These are phyloP conservation scores for Hemithea aestivaria DNA, from an alignment of 2,888 invertebrate species.

Conservation along the genomic window DNA sequence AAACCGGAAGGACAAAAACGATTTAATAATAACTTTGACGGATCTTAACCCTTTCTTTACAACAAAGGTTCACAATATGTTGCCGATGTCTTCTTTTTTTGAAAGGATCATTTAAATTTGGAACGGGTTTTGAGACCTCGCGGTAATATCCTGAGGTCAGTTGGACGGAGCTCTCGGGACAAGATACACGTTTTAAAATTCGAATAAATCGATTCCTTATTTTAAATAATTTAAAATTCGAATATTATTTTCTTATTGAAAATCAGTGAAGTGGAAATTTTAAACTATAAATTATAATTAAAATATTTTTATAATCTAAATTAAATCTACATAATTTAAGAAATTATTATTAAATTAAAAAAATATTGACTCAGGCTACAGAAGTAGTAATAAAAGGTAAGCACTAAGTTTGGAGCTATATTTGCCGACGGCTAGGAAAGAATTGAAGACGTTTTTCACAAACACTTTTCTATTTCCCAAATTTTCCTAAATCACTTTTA, in stretches of 20 bases:
- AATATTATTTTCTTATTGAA: too few species aligned
- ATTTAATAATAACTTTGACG: slow-evolving; percentile 75
- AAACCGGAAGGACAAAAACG: slow-evolving; percentile 77
- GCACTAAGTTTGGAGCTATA: slow-evolving; percentile 21
- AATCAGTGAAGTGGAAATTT: slow-evolving; percentile 4
- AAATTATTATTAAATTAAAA: neutral
- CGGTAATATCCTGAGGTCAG: slow-evolving; percentile 61
- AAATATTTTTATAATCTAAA: neutral
- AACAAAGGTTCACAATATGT: slow-evolving; percentile 72
- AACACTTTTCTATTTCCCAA: slow-evolving; percentile 10
- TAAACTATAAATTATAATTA: neutral
- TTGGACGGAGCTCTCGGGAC: slow-evolving; percentile 55
- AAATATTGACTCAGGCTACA: too few species aligned
- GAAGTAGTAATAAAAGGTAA: slow-evolving; percentile 12
- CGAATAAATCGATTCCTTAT: neutral
- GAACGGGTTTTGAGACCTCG: slow-evolving; percentile 65
- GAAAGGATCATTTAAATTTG: slow-evolving; percentile 72
- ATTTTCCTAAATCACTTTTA: slow-evolving; percentile 7
- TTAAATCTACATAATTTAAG: too few species aligned
- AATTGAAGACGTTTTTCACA: slow-evolving; percentile 4
- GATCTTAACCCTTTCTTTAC: slow-evolving; percentile 71
- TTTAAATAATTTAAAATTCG: too few species aligned
- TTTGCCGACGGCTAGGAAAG: slow-evolving; percentile 34
- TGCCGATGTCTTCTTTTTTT: slow-evolving; percentile 59
- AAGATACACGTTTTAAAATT: slow-evolving; percentile 49